Conservation (phyloP, 2,797 vertebrate genomes). For the Myotis pilosus region DNA sequence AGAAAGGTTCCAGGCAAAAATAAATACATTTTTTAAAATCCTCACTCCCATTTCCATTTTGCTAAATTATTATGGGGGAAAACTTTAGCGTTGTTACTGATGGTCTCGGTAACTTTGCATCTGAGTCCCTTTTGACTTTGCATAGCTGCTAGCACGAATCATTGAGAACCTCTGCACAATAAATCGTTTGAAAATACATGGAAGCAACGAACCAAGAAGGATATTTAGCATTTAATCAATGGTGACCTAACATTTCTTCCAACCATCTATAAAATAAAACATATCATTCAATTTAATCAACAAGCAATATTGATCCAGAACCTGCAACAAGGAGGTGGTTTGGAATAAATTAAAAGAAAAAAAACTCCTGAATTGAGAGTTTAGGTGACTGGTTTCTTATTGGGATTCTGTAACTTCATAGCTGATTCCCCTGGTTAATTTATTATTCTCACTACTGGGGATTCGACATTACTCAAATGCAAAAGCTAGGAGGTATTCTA, state of each 20-base stretch:
- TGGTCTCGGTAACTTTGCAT: neutral
- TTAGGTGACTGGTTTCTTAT: neutral
- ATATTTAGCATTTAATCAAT: constrained; percentile 28
- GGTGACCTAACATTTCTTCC: constrained; percentile 13
- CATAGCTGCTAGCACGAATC: neutral
- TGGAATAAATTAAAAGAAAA: neutral
- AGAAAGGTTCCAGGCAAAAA: neutral
- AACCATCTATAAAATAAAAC: neutral
- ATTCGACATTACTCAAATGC: neutral
- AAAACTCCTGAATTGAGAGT: neutral
- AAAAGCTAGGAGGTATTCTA: neutral
- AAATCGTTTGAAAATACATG: constrained; percentile 38
- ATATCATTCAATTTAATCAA: constrained; percentile 24
- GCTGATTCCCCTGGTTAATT: neutral
- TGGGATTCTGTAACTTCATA: neutral
- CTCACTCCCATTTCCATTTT: neutral
- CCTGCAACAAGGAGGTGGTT: neutral
- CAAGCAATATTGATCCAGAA: neutral
- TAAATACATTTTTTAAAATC: neutral
- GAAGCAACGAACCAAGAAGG: neutral
- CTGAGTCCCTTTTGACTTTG: neutral
- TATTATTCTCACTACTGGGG: neutral
- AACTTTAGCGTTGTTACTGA: neutral
- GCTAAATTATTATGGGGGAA: neutral
- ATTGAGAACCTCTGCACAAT: neutral